Conservation (phyloP, 2,888 invertebrate genomes). For the Litoditis marina region DNA sequence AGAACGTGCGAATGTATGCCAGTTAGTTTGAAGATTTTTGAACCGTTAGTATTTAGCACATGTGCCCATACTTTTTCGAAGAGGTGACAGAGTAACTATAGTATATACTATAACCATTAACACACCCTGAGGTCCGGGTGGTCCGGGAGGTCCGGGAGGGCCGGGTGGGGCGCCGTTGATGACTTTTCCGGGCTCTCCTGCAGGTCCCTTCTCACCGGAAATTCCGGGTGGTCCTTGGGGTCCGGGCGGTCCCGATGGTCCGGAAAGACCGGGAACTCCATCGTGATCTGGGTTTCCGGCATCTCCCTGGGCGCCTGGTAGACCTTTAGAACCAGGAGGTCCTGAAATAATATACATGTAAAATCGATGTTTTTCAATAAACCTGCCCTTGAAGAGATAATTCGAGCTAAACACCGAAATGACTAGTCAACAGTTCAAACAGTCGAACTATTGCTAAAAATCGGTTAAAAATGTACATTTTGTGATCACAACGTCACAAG, state of each 20-base stretch:
- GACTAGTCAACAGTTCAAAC: no score
- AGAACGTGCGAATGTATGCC: no score
- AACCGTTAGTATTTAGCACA: no score
- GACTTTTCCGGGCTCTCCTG: constrained; percentile 61
- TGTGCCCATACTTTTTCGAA: no score
- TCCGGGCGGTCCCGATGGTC: constrained; percentile 58
- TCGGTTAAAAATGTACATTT: no score
- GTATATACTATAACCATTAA: constrained; percentile 3
- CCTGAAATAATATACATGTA: constrained; percentile 16
- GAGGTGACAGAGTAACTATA: no score
- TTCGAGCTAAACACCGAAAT: no score
- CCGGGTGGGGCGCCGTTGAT: constrained; percentile 53
- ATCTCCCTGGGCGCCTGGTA: constrained; percentile 56
- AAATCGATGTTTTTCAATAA: background rate
- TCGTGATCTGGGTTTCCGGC: constrained; percentile 42
- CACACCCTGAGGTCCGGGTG: constrained; percentile 35
- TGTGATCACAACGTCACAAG: no score
- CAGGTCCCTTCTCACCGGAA: constrained; percentile 56
- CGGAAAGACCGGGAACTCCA: constrained; percentile 50
- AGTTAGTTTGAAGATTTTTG: no score
- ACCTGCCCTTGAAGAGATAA: no score
- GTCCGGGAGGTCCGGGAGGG: constrained; percentile 52
- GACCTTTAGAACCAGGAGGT: constrained; percentile 51
- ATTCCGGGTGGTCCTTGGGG: constrained; percentile 60
- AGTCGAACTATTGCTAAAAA: no score